Evolutionary conservation across 1,140 invertebrate genomes (phyloP).

Genomic region (Protaetia brevitarsis): DNA sequence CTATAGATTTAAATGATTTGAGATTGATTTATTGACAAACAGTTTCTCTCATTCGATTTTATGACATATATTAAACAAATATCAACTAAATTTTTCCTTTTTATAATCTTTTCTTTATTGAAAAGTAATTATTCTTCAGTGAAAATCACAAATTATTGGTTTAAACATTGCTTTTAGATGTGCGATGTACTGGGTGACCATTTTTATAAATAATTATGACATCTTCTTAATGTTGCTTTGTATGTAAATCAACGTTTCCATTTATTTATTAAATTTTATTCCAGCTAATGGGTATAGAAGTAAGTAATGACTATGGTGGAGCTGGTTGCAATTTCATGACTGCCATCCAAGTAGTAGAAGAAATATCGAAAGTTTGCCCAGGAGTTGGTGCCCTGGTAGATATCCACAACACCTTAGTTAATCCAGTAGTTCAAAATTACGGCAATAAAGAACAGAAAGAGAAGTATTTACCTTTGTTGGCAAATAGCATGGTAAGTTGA

Average conservation of each 20-base stretch:
- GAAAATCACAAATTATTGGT: too few species aligned
- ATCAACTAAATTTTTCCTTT: too few species aligned
- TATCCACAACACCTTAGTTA: constrained; percentile 92
- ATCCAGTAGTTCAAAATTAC: constrained; percentile 79
- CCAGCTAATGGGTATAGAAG: constrained; percentile 90
- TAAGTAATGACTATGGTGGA: constrained; percentile 82
- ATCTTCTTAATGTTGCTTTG: too few species aligned
- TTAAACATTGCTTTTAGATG: too few species aligned
- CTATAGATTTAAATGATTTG: too few species aligned
- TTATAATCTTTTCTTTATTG: too few species aligned
- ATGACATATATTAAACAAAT: too few species aligned
- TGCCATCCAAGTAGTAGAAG: constrained; percentile 85
- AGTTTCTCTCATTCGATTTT: too few species aligned
- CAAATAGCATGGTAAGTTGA: constrained; percentile 68
- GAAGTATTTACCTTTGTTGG: constrained; percentile 83
- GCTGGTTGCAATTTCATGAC: constrained; percentile 84
- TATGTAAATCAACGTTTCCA: background rate
- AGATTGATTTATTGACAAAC: too few species aligned
- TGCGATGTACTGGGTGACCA: too few species aligned
- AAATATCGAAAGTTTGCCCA: constrained; percentile 90
- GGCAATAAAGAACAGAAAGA: constrained; percentile 79
- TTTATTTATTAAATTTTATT: background rate
- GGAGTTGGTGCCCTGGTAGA: constrained; percentile 83
- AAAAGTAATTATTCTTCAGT: too few species aligned
- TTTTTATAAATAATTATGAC: too few species aligned